Evolutionary conservation across 2,113 vertebrate genomes (phyloP), one percentile per base, ranked within the genome.

Genomic region (Callionymus lyra): DNA sequence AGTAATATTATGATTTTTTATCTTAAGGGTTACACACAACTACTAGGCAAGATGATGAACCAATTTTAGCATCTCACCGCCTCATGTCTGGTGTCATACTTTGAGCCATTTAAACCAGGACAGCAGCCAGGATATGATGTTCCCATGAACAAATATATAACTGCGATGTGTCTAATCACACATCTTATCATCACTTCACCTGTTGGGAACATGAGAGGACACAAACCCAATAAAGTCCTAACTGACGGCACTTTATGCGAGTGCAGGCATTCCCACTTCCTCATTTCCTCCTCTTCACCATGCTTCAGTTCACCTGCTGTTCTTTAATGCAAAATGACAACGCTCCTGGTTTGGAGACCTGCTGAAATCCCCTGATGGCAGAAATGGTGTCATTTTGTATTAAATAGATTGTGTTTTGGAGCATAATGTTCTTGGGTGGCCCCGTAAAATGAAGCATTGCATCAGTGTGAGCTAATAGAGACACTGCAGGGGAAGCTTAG

Each of bases 401-500:
- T 74, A 74, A 70, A 56, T 40, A 68, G 51, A 67, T 70, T 77
- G 73, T 70, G 68, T 74, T 72, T 53, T 77, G 65, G 73, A 79
- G 70, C 77, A 65, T 58, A 70, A 67, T 63, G 70, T 76, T 76
- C 70, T 40, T 27, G 21, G 21, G 21, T 27, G 21, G 21, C 21
- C 21, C 21, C 8, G 21, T 27, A 27, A n/a, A 27, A 27, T 27
- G 21, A 27, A 27, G 21, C 21, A 27, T 27, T 27, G 21, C 21
- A 27, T 27, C 21, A 27, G 21, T 27, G 8, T 27, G 21, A 27
- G 21, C 21, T 27, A 27, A 27, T 27, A 27, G 21, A 27, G 21
- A 27, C 21, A 8, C 21, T 27, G 21, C 21, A 5, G 21, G 21
- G 8, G 21, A 8, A 27, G 21, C 21, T 27, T 27, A 27, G 21